Percentiles rank a stretch among this genome's conserved stretches.
These are phyloP conservation scores for Addax nasomaculatus DNA, from an alignment of 2,113 vertebrate genomes.

Conservation along the genomic window DNA sequence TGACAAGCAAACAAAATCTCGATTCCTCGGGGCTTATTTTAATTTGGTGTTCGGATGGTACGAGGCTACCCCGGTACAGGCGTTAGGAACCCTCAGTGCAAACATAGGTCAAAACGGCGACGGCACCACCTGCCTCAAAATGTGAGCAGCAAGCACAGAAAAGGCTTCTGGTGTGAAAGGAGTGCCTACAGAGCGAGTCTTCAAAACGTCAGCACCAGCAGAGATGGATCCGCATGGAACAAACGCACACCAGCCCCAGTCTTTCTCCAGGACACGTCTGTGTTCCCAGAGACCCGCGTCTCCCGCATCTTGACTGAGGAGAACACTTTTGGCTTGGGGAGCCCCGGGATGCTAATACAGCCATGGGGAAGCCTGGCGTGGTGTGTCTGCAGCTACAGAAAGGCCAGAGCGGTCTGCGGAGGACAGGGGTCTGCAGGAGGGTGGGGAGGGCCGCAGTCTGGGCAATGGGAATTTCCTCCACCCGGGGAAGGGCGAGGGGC, in stretches of 20 bases:
- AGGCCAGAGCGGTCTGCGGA: too few species aligned
- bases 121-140: rapidly evolving
- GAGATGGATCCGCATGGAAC: rapidly evolving
- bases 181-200: rapidly evolving
- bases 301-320: neutral
- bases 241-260: rapidly evolving
- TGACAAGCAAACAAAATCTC: neutral
- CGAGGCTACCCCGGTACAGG: rapidly evolving
- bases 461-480: neutral
- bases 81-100: neutral
- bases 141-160: neutral
- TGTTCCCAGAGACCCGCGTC: neutral
- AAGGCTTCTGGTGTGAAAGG: neutral
- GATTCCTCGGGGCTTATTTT: neutral
- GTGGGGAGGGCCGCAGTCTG: neutral
- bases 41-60: rapidly evolving
- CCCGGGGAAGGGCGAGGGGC: neutral
- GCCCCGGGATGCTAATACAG: rapidly evolving
- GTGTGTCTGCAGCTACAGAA: rapidly evolving
- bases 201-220: rapidly evolving
- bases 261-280: rapidly evolving
- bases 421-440: rapidly evolving
- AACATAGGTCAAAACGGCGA: neutral
- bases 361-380: neutral
- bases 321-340: neutral